Conservation (phyloP, 2,888 invertebrate genomes). For the Agrilus cyanescens region DNA sequence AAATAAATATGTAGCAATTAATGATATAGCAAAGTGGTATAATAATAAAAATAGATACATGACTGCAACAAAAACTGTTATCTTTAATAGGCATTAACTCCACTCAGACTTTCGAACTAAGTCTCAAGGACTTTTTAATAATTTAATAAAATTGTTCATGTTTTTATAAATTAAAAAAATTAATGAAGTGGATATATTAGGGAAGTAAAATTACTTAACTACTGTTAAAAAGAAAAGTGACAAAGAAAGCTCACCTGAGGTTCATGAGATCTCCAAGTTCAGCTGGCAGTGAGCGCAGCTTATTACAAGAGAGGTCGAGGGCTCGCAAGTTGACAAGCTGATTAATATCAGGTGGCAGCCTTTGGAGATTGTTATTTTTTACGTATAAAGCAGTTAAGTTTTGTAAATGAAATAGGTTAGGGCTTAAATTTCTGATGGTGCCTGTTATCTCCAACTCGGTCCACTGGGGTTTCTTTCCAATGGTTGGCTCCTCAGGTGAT, state of each 20-base stretch:
- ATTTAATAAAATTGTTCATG: no score
- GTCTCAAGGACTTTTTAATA: no score
- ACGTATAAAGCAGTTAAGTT: constrained; percentile 91
- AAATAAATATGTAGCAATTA: no score
- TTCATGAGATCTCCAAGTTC: constrained; percentile 95
- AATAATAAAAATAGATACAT: no score
- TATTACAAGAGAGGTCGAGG: constrained; percentile 90
- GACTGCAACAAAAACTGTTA: no score
- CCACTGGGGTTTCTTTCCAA: constrained; percentile 89
- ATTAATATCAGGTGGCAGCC: constrained; percentile 85
- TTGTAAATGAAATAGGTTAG: constrained; percentile 79
- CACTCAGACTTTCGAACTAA: no score
- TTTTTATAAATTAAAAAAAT: no score
- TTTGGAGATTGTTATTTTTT: constrained; percentile 87
- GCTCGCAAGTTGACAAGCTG: constrained; percentile 72
- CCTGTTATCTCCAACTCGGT: constrained; percentile 68
- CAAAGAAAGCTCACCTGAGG: constrained; percentile 59
- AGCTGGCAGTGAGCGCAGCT: constrained; percentile 84
- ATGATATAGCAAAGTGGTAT: no score
- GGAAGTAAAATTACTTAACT: constrained; percentile 5
- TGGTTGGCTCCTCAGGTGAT: constrained; percentile 84
- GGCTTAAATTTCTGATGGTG: constrained; percentile 87
- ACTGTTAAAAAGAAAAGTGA: neutral
- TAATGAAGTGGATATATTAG: constrained; percentile 10
- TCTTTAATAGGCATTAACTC: no score